Evolutionary conservation across 2,888 invertebrate species (phyloP).

Genomic region (Ectobius pallidus): DNA sequence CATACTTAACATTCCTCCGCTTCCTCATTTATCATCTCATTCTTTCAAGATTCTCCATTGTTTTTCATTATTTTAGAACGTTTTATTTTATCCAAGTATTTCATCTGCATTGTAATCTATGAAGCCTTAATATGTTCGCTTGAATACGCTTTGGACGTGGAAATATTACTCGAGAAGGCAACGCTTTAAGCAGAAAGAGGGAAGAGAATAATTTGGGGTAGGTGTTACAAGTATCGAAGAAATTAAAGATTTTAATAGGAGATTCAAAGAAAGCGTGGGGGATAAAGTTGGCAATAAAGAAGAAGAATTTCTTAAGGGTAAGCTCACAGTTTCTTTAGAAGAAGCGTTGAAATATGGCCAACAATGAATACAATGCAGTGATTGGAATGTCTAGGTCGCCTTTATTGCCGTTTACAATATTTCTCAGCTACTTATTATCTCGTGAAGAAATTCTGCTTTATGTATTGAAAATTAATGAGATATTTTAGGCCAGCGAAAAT

Average conservation of each 20-base stretch:
- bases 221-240: background rate
- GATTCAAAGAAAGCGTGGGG: background rate
- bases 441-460: no score
- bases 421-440: no score
- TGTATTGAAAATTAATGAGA: no score
- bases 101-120: slow-evolving; percentile 9
- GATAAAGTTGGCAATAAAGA: no score
- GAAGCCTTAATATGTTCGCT: background rate
- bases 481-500: no score
- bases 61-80: background rate
- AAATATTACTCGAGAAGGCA: background rate
- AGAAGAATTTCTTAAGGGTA: no score
- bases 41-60: background rate
- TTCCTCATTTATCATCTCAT: slow-evolving; percentile 6
- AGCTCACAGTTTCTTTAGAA: no score
- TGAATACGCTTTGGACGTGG: background rate
- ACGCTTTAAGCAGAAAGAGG: background rate
- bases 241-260: background rate
- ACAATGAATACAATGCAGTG: no score
- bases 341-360: no score
- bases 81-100: background rate
- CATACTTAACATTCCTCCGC: background rate
- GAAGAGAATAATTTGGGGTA: background rate
- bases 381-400: no score
- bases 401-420: no score